phyloP scores from a whole-genome alignment of 2,888 invertebrate species.

The Euclidia mi region DNA sequence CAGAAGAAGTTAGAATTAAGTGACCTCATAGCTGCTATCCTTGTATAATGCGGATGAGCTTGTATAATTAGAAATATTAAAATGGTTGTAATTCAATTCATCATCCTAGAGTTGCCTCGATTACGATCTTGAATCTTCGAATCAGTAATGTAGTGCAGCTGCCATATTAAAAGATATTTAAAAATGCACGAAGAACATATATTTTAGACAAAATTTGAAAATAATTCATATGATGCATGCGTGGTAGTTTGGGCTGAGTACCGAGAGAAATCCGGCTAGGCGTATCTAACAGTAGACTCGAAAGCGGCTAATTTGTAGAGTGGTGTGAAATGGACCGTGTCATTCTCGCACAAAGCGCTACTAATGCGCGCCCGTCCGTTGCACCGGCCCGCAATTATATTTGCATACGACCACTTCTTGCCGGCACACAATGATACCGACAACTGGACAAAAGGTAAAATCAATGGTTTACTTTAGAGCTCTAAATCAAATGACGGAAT shows the following conservation, averaged over 20 bases:
- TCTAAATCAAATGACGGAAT: constrained; percentile 43
- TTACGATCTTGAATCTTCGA: too few species aligned
- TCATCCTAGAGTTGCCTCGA: too few species aligned
- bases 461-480: constrained; percentile 57
- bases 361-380: constrained; percentile 82
- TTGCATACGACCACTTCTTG: constrained; percentile 81
- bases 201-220: constrained; percentile 4
- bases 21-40: too few species aligned
- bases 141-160: too few species aligned
- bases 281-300: constrained; percentile 66
- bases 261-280: constrained; percentile 62
- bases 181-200: too few species aligned
- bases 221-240: constrained; percentile 30
- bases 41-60: too few species aligned
- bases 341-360: constrained; percentile 82
- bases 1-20: too few species aligned
- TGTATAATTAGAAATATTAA: too few species aligned
- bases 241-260: constrained; percentile 38
- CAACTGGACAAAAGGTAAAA: constrained; percentile 66
- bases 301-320: constrained; percentile 80
- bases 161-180: too few species aligned
- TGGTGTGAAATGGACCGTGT: constrained; percentile 85
- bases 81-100: too few species aligned
- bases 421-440: constrained; percentile 63
- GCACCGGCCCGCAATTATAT: constrained; percentile 83